Evolutionary conservation across 2,888 invertebrate genomes (phyloP), one percentile per base, ranked within the genome.

Genomic region (Amphimallon solstitiale): DNA sequence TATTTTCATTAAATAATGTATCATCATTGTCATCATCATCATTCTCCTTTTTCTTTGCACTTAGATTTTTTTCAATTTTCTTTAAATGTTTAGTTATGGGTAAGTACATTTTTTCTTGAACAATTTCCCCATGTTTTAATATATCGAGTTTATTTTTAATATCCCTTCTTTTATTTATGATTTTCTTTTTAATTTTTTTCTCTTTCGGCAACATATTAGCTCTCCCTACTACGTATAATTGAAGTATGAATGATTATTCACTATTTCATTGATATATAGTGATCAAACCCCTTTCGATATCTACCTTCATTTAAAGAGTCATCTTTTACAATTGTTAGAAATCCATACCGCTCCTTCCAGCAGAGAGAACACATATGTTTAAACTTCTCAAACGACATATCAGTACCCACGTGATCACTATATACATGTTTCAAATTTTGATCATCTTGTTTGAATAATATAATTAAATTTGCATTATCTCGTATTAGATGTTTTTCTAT

Each of bases 401-500:
- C n/a, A n/a, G 35, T 63, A 35, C 60, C 52, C 9, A 68, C 63
- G 40, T 68, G 68, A 60, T 68, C 66, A 14, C 19, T 46, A 21
- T 68, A 68, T 4, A 68, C 40, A 68, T 79, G 77, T 49, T 71
- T 74, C 35, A 78, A 64, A 73, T 79, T 78, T 34, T 68, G 62
- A 51, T 71, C 71, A 79, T 23, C n/a, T n/a, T n/a, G n/a, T n/a
- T n/a, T n/a, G n/a, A n/a, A n/a, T n/a, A n/a, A n/a, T n/a, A n/a
- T n/a, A n/a, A n/a, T n/a, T 12, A 76, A 61, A 67, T 79, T 79
- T 3, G 72, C 68, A 70, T 79, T 79, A 66, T 79, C 77, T 23
- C 76, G 68, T 40, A 78, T 69, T 5, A 76, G 56, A 68, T 79
- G 77, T 72, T 79, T 79, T 1, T 77, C 75, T 49, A 79, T 74